phyloP scores from a whole-genome alignment of 2,113 vertebrate genomes.

The Neomonachus schauinslandi region DNA sequence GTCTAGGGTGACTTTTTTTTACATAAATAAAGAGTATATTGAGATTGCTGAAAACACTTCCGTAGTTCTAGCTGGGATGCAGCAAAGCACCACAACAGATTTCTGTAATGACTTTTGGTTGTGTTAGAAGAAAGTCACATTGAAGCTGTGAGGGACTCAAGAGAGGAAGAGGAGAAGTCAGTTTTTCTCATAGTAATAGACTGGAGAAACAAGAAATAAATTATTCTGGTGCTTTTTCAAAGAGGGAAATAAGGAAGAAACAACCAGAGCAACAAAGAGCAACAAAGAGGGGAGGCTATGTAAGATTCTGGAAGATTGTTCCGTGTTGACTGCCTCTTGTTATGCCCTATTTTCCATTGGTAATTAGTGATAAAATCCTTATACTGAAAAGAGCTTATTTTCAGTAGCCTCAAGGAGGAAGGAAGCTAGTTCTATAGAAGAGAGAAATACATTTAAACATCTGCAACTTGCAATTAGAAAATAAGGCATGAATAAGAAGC shows the following conservation, averaged over 20 bases:
- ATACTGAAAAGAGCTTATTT: background rate
- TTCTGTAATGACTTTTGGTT: background rate
- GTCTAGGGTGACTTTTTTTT: background rate
- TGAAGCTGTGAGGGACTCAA: background rate
- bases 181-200: background rate
- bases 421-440: background rate
- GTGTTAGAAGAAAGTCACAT: background rate
- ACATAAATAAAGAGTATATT: background rate
- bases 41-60: background rate
- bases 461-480: constrained; percentile 39
- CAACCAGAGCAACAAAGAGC: background rate
- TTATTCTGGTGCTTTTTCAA: background rate
- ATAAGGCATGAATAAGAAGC: constrained; percentile 6
- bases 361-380: background rate
- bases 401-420: background rate
- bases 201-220: background rate
- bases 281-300: fast-evolving
- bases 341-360: background rate
- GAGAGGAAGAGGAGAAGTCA: background rate
- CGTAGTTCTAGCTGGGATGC: background rate
- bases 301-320: background rate
- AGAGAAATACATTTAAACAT: constrained; percentile 22
- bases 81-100: background rate
- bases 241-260: background rate
- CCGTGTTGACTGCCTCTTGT: background rate